Percentiles rank a stretch among this genome's conserved stretches.
Conservation (phyloP, 2,113 vertebrate species). For the Thermophis baileyi region DNA sequence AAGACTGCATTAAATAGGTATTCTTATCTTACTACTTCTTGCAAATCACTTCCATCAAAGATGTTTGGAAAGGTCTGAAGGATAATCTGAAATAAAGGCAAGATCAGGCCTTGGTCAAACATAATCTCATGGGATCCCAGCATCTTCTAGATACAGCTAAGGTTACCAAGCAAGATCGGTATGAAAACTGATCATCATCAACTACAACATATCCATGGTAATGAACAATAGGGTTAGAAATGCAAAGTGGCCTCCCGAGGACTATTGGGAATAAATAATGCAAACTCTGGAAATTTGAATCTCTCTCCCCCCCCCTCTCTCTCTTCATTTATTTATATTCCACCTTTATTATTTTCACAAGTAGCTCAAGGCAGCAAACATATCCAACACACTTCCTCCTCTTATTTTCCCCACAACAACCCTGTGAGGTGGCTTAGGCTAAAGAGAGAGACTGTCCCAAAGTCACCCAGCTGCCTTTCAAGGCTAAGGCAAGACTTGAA, state of each 20-base stretch:
- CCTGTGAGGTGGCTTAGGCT: no score
- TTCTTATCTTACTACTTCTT: not conserved
- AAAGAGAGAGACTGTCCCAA: no score
- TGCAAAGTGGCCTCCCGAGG: no score
- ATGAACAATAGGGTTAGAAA: not conserved
- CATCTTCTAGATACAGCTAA: not conserved
- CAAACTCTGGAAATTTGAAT: not conserved
- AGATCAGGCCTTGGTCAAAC: not conserved
- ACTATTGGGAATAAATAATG: not conserved
- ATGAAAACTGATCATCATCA: not conserved
- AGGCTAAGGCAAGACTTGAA: no score
- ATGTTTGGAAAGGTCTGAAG: not conserved
- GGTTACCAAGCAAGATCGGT: not conserved
- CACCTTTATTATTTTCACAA: no score
- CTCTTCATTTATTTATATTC: no score
- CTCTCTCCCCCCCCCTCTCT: no score
- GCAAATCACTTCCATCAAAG: not conserved
- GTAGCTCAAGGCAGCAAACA: no score
- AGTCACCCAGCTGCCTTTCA: no score
- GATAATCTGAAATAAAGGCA: not conserved
- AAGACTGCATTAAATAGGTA: not conserved
- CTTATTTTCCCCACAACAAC: no score
- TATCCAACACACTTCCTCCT: no score
- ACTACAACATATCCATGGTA: not conserved
- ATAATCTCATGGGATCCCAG: not conserved